These are phyloP conservation scores for Boloria euphrosyne DNA, from an alignment of 2,888 invertebrate species.

Conservation along the genomic window DNA sequence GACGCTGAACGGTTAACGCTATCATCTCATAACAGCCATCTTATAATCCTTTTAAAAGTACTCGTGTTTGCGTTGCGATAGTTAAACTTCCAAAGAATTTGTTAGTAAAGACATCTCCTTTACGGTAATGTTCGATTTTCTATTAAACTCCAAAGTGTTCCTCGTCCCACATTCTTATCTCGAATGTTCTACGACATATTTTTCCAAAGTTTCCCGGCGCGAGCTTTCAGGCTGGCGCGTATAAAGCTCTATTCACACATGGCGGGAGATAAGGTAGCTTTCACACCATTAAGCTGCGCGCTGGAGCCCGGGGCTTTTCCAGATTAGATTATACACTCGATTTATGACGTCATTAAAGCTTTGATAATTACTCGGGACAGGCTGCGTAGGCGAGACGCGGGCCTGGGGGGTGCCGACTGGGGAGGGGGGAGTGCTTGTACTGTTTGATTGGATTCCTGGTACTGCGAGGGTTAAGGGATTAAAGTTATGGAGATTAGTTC, in stretches of 20 bases:
- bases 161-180: slow-evolving; percentile 82
- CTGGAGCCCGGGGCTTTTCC: slow-evolving; percentile 83
- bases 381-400: slow-evolving; percentile 78
- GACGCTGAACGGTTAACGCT: slow-evolving; percentile 25
- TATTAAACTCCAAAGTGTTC: slow-evolving; percentile 82
- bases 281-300: slow-evolving; percentile 82
- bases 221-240: slow-evolving; percentile 80
- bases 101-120: slow-evolving; percentile 80
- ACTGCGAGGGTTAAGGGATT: slow-evolving; percentile 81
- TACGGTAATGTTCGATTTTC: slow-evolving; percentile 83
- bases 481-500: slow-evolving; percentile 83
- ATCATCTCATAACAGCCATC: slow-evolving; percentile 36
- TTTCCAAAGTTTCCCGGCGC: slow-evolving; percentile 82
- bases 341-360: slow-evolving; percentile 84
- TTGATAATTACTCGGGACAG: slow-evolving; percentile 84
- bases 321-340: slow-evolving; percentile 84
- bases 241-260: slow-evolving; percentile 83
- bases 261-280: slow-evolving; percentile 82
- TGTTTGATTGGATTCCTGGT: slow-evolving; percentile 83
- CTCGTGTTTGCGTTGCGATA: slow-evolving; percentile 48
- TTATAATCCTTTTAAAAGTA: slow-evolving; percentile 44
- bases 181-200: slow-evolving; percentile 81
- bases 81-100: slow-evolving; percentile 74
- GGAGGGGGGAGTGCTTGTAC: slow-evolving; percentile 71
- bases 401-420: slow-evolving; percentile 48